These are phyloP conservation scores for Laterallus jamaicensis DNA, from an alignment of 2,113 vertebrate genomes.

Conservation along the genomic window DNA sequence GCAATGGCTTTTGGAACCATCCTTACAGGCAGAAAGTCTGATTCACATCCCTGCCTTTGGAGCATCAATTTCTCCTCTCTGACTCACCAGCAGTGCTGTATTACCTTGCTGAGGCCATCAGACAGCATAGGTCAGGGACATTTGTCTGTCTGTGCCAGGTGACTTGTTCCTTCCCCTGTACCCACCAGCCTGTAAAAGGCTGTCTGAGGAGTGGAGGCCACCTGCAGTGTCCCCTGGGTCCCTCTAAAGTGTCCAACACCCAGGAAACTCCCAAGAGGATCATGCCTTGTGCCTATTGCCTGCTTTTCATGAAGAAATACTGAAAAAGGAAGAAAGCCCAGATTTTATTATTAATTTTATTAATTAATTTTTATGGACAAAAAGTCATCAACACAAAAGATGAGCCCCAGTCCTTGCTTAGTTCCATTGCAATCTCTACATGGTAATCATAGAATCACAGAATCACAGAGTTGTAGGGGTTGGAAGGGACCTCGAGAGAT, in stretches of 20 bases:
- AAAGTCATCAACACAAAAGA: neutral
- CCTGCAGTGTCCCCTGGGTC: fast-evolving
- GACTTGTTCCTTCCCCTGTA: neutral
- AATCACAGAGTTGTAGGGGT: too few relatives aligned
- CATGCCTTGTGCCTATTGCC: neutral
- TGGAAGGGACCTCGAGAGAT: too few relatives aligned
- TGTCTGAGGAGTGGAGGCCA: neutral
- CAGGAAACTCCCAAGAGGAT: neutral
- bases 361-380: neutral
- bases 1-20: neutral
- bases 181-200: neutral
- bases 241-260: neutral
- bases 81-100: neutral
- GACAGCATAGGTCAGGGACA: neutral
- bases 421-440: neutral
- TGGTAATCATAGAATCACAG: neutral
- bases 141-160: neutral
- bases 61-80: neutral
- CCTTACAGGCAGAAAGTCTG: neutral
- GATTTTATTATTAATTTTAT: too few relatives aligned
- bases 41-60: fast-evolving
- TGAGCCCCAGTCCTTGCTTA: neutral
- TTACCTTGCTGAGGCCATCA: neutral
- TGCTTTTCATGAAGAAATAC: neutral
- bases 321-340: neutral